These are phyloP conservation scores for Salarias fasciatus DNA, from an alignment of 2,797 vertebrate genomes.

Conservation along the genomic window DNA sequence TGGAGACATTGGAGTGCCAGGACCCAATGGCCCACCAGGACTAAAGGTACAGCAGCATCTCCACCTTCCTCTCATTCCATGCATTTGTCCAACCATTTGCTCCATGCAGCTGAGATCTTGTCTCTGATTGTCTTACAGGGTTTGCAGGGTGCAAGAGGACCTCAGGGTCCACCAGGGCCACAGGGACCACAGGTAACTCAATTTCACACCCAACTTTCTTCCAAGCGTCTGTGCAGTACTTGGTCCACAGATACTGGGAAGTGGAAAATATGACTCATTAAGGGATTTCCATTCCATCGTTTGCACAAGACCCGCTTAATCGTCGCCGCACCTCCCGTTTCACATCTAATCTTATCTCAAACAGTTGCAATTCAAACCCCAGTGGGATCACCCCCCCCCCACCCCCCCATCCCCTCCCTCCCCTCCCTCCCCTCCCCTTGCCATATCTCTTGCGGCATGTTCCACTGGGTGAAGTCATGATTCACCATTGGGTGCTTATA, in stretches of 20 bases:
- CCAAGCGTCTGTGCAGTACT: neutral
- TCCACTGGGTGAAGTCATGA: constrained; percentile 70
- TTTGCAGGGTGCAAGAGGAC: constrained; percentile 87
- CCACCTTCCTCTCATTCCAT: neutral
- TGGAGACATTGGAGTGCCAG: constrained; percentile 95
- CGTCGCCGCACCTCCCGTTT: constrained; percentile 9
- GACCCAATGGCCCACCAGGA: constrained; percentile 93
- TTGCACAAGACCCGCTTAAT: constrained; percentile 18
- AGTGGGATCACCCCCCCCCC: too few relatives aligned
- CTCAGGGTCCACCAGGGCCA: constrained; percentile 88
- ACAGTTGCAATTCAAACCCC: constrained; percentile 18
- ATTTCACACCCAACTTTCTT: constrained; percentile 3
- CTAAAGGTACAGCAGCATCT: constrained; percentile 85
- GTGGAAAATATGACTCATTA: constrained; percentile 50
- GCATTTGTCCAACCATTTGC: neutral
- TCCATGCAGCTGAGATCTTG: neutral
- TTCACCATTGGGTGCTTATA: constrained; percentile 52
- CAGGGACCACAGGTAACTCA: constrained; percentile 90
- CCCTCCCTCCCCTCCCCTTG: too few relatives aligned
- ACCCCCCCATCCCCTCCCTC: too few relatives aligned
- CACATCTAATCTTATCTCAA: constrained; percentile 30
- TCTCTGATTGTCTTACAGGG: constrained; percentile 80
- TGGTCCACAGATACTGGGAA: neutral
- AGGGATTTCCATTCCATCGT: constrained; percentile 41
- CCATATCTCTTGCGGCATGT: constrained; percentile 59